Evolutionary conservation across 1,140 invertebrate genomes (phyloP).

Genomic region (Saccostrea echinata): DNA sequence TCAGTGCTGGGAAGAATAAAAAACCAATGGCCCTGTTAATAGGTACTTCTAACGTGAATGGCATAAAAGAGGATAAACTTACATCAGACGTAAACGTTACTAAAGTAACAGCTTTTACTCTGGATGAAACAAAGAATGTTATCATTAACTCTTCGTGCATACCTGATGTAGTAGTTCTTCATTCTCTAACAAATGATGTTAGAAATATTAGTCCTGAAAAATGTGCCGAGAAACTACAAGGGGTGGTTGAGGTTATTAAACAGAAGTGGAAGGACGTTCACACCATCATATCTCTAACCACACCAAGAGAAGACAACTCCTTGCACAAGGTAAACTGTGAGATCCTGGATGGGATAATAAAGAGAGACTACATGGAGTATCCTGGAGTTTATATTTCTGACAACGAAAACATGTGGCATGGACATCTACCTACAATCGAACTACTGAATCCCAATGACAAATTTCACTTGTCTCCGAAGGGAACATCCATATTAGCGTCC

Average conservation of each 20-base stretch:
- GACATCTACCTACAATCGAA: background rate
- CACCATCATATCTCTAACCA: background rate
- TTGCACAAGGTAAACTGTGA: too few relatives aligned
- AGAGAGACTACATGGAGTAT: background rate
- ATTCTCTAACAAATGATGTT: too few relatives aligned
- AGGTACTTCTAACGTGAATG: too few relatives aligned
- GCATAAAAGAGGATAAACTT: too few relatives aligned
- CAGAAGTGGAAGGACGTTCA: background rate
- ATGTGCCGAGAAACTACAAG: background rate
- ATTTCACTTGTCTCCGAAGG: background rate
- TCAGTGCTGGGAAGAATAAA: too few relatives aligned
- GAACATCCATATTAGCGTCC: background rate
- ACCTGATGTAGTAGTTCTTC: too few relatives aligned
- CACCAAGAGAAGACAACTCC: too few relatives aligned
- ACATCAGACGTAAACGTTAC: too few relatives aligned
- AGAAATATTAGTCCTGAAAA: background rate
- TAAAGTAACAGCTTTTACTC: too few relatives aligned
- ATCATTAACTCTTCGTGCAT: too few relatives aligned
- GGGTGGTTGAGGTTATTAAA: background rate
- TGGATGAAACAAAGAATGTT: too few relatives aligned
- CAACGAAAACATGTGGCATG: constrained; percentile 12
- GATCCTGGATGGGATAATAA: background rate
- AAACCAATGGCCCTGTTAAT: too few relatives aligned
- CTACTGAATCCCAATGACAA: background rate
- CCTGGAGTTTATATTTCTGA: background rate